Evolutionary conservation across 1,140 invertebrate species (phyloP), one percentile per base, ranked within the genome.

Genomic region (Zaprionus davidi): DNA sequence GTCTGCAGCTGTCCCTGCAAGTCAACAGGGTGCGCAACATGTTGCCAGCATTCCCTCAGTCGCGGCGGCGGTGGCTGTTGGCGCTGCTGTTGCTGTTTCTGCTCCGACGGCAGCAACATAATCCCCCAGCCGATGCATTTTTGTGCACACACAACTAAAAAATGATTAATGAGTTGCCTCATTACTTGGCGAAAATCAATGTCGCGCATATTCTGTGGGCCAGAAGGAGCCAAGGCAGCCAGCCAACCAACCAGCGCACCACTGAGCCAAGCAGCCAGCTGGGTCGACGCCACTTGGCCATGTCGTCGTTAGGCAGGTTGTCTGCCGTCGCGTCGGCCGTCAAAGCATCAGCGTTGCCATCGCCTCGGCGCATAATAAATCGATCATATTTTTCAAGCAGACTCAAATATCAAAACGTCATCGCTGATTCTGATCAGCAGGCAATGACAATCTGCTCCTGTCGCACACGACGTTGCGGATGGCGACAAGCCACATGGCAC

Each of bases 81-180:
- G 20, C 41, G 76, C 22, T 67, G 63, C 58, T 51, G 24, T 28
- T 58, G 71, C 44, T 55, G 46, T 55, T 64, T 70, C 53, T n/a
- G 60, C 64, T 17, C 13, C 76, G 31, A 58, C 51, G 31, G 20
- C 59, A 67, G 63, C 75, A 73, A 67, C 75, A 77, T 77, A 73
- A 77, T 77, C 75, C 75, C 68, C 64, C 71, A 84, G 74, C 70
- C 81, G 66, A 69, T 84, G 79, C 72, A 76, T 77, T 71, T 73
- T 72, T 71, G 73, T 77, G 44, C 63, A 65, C 69, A 79, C 67
- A 57, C 76, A 82, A 46, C 64, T 56, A 82, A 85, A 90, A 85
- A 90, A 90, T 90, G 85, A 90, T 90, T 90, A 90, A 90, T 90
- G 85, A 90, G 85, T 82, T 90, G 76, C 86, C 85, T 90, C 85